Evolutionary conservation across 2,888 invertebrate genomes (phyloP), one percentile per base, ranked within the genome.

Genomic region (Cerceris rybyensis): DNA sequence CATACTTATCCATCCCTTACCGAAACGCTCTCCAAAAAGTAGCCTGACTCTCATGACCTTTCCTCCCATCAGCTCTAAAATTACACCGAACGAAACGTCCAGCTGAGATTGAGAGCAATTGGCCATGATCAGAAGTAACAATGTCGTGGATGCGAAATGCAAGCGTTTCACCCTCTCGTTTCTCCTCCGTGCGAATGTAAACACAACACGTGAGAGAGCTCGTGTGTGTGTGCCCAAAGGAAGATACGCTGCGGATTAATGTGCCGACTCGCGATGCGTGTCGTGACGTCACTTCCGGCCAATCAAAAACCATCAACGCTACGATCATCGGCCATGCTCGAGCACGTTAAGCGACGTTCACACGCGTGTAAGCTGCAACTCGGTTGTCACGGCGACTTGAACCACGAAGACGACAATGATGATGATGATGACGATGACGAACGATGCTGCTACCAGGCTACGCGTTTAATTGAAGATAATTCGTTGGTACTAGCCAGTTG

Each of bases 221-320:
- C 77, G 72, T 72, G 46, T 46, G 28, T 46, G 28, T 13, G 83
- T 52, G 57, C 80, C 79, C 77, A 74, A 63, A 54, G 41, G 75
- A 68, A 72, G 80, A 75, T 54, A 64, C 71, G 68, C 65, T 46
- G 61, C 75, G 85, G 84, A 87, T 86, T 87, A 85, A 80, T 83
- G 82, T 78, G 84, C 71, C 77, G 86, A 82, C 84, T 83, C 88
- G 87, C 86, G 88, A 88, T 90, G 90, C 89, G 86, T 83, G 87
- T 84, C 87, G 77, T 91, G 90, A 91, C 91, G 91, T 91, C 91
- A 91, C 91, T 91, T 91, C 91, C 91, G 91, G 90, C 88, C 91
- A 91, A 91, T 91, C 91, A 91, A 91, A 91, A 91, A 89, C 88
- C 90, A 91, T 91, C 90, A 91, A 87, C 90, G 89, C 87, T 81